Base-by-base conservation (phyloP, 1,140 invertebrate species). In the Chionoecetes opilio region DNA sequence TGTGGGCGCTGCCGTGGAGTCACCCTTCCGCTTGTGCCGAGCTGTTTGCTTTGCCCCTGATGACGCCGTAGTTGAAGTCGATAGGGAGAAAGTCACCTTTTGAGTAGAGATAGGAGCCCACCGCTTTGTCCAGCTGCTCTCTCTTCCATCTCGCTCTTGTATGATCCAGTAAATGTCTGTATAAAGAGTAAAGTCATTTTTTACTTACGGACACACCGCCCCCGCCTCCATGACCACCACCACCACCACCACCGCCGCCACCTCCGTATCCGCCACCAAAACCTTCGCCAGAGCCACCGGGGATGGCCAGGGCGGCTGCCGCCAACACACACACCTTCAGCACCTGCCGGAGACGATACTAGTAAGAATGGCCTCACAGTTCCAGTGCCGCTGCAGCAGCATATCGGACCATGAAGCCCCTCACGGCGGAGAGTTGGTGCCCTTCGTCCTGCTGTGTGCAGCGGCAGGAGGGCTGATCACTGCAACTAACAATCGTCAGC, bases 31-130 rank as follows among this genome's bases (percentile, higher is more conserved):
- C 89, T 85, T 26, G 96, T 95, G 34, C 86, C 82, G 90, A 96
- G 96, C n/a, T n/a, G 75, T 95, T 84, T 11, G 96, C 46, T 6
- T 96, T 37, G 6, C 82, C 90, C 75, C 95, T 96, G 32, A 95
- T 75, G 17, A 96, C 96, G 93, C 94, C 95, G 87, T 96, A 96
- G 38, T 95, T n/a, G 93, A 95, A 96, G 17, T 63, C 38, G 93
- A 96, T 96, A 21, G 92, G 84, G 6, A 91, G 6, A 91, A 75
- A 37, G 96, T 89, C 29, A 53, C 88, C 95, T n/a, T 97, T 38
- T 37, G 89, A 29, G 29, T n/a, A 8, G 86, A 34, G 37, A 35
- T 17, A 11, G 29, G 11, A 26, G 29, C 34, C 11, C 82, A 14
- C 11, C 82, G 14, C 34, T n/a, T 35, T 85, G 82, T 85, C 8